These are phyloP conservation scores for Bombus waltoni DNA, from an alignment of 1,140 invertebrate genomes.

Conservation along the genomic window DNA sequence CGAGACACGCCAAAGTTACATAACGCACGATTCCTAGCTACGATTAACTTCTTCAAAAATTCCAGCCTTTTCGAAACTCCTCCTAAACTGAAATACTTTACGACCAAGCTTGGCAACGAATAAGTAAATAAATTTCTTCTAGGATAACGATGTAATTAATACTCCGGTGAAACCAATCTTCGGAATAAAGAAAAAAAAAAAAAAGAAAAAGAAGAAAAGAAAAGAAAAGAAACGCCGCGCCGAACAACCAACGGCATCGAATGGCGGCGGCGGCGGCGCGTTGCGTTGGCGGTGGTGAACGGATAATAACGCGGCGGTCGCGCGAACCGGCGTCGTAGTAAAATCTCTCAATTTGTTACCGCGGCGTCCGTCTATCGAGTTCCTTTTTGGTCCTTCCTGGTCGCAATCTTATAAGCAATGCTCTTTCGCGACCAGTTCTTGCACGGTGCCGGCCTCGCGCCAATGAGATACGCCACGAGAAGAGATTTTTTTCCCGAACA, in stretches of 20 bases:
- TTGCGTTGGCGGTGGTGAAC: background rate
- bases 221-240: background rate
- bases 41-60: background rate
- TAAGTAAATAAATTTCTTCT: background rate
- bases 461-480: slow-evolving; percentile 69
- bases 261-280: background rate
- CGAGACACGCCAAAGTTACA: background rate
- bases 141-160: background rate
- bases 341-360: slow-evolving; percentile 64
- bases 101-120: background rate
- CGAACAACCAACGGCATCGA: background rate
- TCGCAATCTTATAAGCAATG: slow-evolving; percentile 20
- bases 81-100: background rate
- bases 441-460: slow-evolving; percentile 37
- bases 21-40: background rate
- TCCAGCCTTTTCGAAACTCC: background rate
- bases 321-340: slow-evolving; percentile 21
- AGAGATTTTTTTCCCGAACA: slow-evolving; percentile 69
- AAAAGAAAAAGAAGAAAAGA: too few relatives aligned
- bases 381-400: slow-evolving; percentile 50
- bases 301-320: slow-evolving; percentile 23
- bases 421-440: slow-evolving; percentile 9
- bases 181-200: background rate
- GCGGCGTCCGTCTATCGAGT: slow-evolving; percentile 46
- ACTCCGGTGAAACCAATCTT: background rate